Evolutionary conservation across 2,888 invertebrate species (phyloP), one percentile per base, ranked within the genome.

Genomic region (Anarsia innoxiella): DNA sequence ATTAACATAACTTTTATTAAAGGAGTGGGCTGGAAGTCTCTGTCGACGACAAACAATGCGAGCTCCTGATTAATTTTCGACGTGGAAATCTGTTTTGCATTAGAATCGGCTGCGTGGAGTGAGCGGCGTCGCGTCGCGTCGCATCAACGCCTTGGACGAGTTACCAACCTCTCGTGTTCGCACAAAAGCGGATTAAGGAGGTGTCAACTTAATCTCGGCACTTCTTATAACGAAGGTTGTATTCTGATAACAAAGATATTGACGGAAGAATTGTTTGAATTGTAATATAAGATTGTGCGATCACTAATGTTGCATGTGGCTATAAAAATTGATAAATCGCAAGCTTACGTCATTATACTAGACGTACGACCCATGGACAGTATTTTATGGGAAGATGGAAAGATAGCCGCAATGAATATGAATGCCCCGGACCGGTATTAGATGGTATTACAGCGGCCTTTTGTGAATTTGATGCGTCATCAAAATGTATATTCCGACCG

Each of bases 1-100:
- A 84, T 83, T 83, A 74, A 66, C 84, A 84, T 83, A 84, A 80
- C 79, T 84, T 84, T 83, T 83, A 83, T 83, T 79, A 79, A 80
- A 77, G 75, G 76, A 74, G 70, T 74, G 72, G 61, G 67, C 66
- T 63, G 63, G 63, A 58, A 65, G 64, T 56, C 51, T 49, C n/a
- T n/a, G n/a, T n/a, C 56, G 58, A 47, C 46, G 71, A 66, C 75
- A 78, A 82, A 83, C 83, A 83, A 84, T 82, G 66, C 53, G 51
- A 52, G 53, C 44, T 54, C 41, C 68, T 75, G 79, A 82, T 83
- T 83, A 80, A 82, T 82, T 79, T 77, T 65, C 69, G 63, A 73
- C 73, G 71, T 68, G 67, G 57, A 68, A 72, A 70, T 72, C 75
- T 72, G 74, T 72, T 82, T 79, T 73, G 78, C 76, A 82, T 82